Base-by-base conservation (phyloP, 2,888 invertebrate genomes). In the Andrena marginata region DNA sequence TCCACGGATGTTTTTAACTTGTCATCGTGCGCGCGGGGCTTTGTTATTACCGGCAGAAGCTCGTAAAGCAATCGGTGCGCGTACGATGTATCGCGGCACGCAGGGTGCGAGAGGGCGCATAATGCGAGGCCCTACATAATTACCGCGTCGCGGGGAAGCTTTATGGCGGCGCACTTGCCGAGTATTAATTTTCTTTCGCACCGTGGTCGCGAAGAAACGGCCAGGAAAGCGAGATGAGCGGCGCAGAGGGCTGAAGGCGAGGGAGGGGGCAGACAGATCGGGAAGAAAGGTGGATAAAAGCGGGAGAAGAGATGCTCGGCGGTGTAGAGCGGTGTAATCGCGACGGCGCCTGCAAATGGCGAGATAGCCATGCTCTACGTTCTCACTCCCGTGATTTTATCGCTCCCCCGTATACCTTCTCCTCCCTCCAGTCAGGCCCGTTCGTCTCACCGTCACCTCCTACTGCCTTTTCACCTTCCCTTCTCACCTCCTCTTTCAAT, bases 101-200 rank as follows among this genome's bases (percentile, higher is more conserved):
- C 56, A 68, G 81, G 83, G 77, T 79, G 42, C 42, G 75, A 78
- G 86, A 87, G 86, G 84, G 90, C 86, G 82, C 86, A 90, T 87
- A 90, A 89, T 86, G 86, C 89, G 72, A 70, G 88, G 85, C 84
- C 85, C 87, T 82, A 90, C 90, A 91, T 92, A 92, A 92, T 92
- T 93, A 92, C 92, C 91, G 92, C 92, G 91, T 92, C 91, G 91
- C 90, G 85, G 89, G 89, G 90, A 92, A 93, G 91, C 92, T 93
- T 93, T 93, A 93, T 91, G 92, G 89, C 89, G 89, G 77, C 83
- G 88, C 89, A 89, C 89, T 90, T 83, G 85, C 68, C 84, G 90
- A 90, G 92, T 92, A 93, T 93, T 93, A 93, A 93, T 93, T 93
- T 92, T 89, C 91, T 93, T 90, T 90, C 87, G 89, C 90, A 85